These are phyloP conservation scores for Merluccius polli DNA, from an alignment of 2,797 vertebrate species.

Conservation along the genomic window DNA sequence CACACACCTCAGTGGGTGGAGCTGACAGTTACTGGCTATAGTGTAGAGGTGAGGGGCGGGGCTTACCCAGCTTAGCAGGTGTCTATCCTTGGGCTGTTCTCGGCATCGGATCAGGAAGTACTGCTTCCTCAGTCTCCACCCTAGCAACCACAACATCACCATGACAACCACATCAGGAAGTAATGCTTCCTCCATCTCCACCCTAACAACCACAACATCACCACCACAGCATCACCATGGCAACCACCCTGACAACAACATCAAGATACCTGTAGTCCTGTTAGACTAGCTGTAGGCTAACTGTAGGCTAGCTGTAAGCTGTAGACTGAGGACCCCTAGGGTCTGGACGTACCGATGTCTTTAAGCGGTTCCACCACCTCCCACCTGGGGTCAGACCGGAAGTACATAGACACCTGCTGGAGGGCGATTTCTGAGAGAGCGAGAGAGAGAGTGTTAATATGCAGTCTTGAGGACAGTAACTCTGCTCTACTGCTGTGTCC, in stretches of 20 bases:
- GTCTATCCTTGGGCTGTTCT: constrained; percentile 90
- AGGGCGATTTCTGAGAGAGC: constrained; percentile 85
- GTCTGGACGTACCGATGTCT: constrained; percentile 83
- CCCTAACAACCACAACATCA: constrained; percentile 65
- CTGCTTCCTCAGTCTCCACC: constrained; percentile 96
- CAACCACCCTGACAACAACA: constrained; percentile 77
- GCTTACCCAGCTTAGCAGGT: constrained; percentile 92
- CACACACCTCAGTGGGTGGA: not conserved
- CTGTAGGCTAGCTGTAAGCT: not conserved
- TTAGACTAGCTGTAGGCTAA: too few species aligned
- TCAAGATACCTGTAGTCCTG: too few species aligned
- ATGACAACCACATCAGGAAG: constrained; percentile 74
- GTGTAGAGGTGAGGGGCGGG: not conserved
- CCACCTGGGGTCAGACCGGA: constrained; percentile 95
- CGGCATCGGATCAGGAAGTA: constrained; percentile 94
- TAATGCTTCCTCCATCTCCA: constrained; percentile 97
- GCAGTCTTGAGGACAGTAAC: not conserved
- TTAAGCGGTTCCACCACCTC: constrained; percentile 92
- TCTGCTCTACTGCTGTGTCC: not conserved
- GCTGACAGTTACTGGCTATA: not conserved
- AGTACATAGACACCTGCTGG: constrained; percentile 99
- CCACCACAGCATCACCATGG: not conserved
- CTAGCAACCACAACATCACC: constrained; percentile 56
- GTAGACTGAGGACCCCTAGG: too few species aligned
- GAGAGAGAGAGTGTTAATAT: not conserved